Evolutionary conservation across 37 sponge, comb jelly and placozoan genomes (phyloP), one percentile per base, ranked within the genome.

Genomic region (Lycopodina hypogea): DNA sequence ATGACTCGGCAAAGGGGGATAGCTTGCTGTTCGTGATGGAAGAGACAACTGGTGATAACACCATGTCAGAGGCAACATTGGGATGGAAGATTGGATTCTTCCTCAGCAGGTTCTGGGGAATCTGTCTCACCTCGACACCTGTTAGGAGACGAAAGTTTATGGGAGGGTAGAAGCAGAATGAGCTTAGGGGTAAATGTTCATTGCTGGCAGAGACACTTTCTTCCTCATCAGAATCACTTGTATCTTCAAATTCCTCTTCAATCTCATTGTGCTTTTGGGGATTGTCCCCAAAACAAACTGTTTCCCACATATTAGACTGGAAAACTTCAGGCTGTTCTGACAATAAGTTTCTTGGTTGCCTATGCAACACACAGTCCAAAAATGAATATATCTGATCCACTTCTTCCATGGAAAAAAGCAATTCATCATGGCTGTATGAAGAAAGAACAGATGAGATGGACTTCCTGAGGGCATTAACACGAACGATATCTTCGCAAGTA

Each of bases 391-490:
- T 48, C 15, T 24, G 32, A n/a, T 50, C 42, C 45, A 72, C 39
- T 28, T 40, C 35, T 35, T 72, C 65, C 51, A 52, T 72, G 6
- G 82, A 61, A 15, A 81, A 41, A 14, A 73, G 34, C 1, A 39
- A 18, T 21, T 35, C 56, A 65, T 45, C 50, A 2, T 56, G 35
- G 30, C 34, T 29, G 8, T 53, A 30, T 12, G 76, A 58, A 48
- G 24, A 57, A 21, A 84, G 28, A 1, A 76, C 69, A 0, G 22
- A 22, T 32, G 91, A 90, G 21, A 90, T 74, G 15, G 68, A 68
- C 34, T 69, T 66, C 30, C 91, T 36, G 18, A 90, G 79, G 21
- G 42, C 41, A 41, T 90, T 90, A 22, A 90, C 75, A 8, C 72
- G 64, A 19, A 73, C 17, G 3, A 90, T 53, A 33, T 90, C 87